phyloP scores from a whole-genome alignment of 2,113 vertebrate genomes.

The Lagopus leucura region DNA sequence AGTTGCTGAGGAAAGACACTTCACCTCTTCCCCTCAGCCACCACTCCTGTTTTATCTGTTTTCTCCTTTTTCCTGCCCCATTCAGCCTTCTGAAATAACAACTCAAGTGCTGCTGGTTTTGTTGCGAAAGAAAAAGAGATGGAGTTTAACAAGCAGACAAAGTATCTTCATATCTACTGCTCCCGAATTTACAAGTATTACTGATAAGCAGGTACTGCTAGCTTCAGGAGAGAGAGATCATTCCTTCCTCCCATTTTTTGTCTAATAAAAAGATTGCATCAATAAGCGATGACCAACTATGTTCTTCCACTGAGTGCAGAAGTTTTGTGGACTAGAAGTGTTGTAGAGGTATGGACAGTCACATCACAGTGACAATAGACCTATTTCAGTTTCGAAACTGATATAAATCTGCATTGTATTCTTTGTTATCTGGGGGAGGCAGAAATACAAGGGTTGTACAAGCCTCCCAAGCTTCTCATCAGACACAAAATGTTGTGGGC shows the following conservation, averaged over 20 bases:
- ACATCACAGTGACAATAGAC: background rate
- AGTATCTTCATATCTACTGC: background rate
- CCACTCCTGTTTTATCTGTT: background rate
- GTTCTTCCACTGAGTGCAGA: background rate
- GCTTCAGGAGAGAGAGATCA: background rate
- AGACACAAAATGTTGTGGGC: background rate
- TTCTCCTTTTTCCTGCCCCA: background rate
- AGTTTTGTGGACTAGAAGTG: background rate
- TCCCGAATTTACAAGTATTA: background rate
- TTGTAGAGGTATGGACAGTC: background rate
- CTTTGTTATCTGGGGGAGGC: background rate
- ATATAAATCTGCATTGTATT: background rate
- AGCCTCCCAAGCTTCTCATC: background rate
- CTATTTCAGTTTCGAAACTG: background rate
- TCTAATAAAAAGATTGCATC: background rate
- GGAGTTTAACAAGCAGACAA: background rate
- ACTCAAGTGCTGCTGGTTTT: background rate
- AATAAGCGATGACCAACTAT: background rate
- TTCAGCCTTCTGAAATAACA: background rate
- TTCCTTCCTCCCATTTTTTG: fast-evolving
- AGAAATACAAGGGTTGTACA: background rate
- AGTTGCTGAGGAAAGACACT: background rate
- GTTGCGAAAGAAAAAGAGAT: background rate
- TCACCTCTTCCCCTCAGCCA: background rate
- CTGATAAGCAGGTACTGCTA: background rate